These are phyloP conservation scores for Mylabris phalerata DNA, from an alignment of 1,140 invertebrate species.

Conservation along the genomic window DNA sequence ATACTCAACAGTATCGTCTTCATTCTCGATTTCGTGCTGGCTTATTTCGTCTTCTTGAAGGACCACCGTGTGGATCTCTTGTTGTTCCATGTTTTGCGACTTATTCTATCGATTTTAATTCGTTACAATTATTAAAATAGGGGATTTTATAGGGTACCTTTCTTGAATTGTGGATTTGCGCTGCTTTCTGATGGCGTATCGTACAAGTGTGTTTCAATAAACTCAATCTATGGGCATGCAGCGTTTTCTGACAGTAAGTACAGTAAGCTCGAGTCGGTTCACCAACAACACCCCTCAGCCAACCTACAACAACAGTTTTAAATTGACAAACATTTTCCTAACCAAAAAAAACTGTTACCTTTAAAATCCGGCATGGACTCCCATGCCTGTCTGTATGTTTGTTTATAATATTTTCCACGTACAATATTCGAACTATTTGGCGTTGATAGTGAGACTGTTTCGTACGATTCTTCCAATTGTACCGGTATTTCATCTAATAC, in stretches of 20 bases:
- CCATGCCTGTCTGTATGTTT: constrained; percentile 53
- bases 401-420: constrained; percentile 46
- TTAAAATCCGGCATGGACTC: constrained; percentile 52
- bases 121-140: not conserved
- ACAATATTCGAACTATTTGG: constrained; percentile 15
- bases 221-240: constrained; percentile 54
- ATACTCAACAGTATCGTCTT: constrained; percentile 14
- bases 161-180: constrained; percentile 36
- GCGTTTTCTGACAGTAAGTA: constrained; percentile 50
- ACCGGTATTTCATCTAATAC: constrained; percentile 27
- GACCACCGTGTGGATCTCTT: constrained; percentile 6
- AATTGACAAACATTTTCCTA: not conserved
- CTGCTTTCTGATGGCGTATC: constrained; percentile 50
- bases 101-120: constrained; percentile 4
- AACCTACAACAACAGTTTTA: constrained; percentile 41
- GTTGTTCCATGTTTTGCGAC: not conserved
- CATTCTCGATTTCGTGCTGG: constrained; percentile 17
- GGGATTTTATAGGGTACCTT: constrained; percentile 20
- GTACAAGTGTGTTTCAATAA: constrained; percentile 54
- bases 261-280: constrained; percentile 51
- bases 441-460: constrained; percentile 8
- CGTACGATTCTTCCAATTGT: constrained; percentile 26
- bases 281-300: constrained; percentile 47
- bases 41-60: constrained; percentile 14
- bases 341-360: constrained; percentile 39